Evolutionary conservation across 2,888 invertebrate genomes (phyloP).

Genomic region (Xanthorhoe designata): DNA sequence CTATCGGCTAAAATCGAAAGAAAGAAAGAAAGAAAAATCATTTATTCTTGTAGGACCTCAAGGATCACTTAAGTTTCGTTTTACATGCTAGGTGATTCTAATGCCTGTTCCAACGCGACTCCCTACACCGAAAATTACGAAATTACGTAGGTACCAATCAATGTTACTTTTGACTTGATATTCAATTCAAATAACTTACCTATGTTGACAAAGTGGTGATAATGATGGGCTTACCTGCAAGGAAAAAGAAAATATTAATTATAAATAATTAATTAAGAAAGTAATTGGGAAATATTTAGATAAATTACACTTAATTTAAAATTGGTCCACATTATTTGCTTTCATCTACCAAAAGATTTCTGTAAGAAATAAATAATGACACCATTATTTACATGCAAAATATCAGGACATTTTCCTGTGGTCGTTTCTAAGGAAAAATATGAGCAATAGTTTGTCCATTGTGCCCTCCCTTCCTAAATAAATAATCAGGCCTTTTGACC

Average conservation of each 20-base stretch:
- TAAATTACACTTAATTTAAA: too few species aligned
- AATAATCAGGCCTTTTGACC: conserved; percentile 18
- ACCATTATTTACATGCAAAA: conserved; percentile 18
- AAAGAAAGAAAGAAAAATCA: too few species aligned
- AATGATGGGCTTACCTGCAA: conserved; percentile 35
- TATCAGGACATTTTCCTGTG: conserved; percentile 20
- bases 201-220: background rate
- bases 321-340: too few species aligned
- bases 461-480: conserved; percentile 26
- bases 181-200: conserved; percentile 7
- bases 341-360: background rate
- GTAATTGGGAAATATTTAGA: too few species aligned
- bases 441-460: conserved; percentile 40
- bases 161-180: too few species aligned
- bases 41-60: too few species aligned
- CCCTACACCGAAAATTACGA: too few species aligned
- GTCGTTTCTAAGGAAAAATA: conserved; percentile 35
- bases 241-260: conserved; percentile 17
- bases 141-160: too few species aligned
- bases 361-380: conserved; percentile 6
- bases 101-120: too few species aligned
- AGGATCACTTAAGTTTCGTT: too few species aligned
- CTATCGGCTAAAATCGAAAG: too few species aligned
- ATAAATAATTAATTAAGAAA: background rate
- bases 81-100: too few species aligned